Evolutionary conservation across 2,113 vertebrate genomes (phyloP), one percentile per base, ranked within the genome.

Genomic region (Chascanopsetta lugubris): DNA sequence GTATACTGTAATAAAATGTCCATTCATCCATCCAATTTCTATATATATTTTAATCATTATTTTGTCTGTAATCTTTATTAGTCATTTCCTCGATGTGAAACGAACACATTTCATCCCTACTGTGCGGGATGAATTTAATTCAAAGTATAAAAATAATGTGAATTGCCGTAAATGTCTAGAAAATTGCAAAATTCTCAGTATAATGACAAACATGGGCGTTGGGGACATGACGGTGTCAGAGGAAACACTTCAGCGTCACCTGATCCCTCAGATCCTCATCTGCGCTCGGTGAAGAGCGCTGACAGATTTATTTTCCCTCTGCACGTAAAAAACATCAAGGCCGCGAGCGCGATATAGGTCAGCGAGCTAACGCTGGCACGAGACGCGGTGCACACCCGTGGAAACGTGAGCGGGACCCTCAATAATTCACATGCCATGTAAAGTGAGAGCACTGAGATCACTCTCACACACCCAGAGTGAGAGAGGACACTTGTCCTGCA

Each of bases 401-500:
- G 75, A 85, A 83, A 90, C 51, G 66, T 87, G 85, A 89, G 61
- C 75, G 57, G 47, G 63, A 43, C 55, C 36, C 62, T 91, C 69
- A 86, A 91, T 89, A 69, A 79, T 92, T 88, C 76, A 91, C 24
- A 6, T 40, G 61, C 45, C 67, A 58, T 49, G 90, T 83, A 87
- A 88, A 80, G 55, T 15, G 83, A 88, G 76, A 84, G 64, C 64
- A 3, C 12, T 21, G 25, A 53, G 46, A 51, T 27, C 63, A 30
- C 69, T 18, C 29, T 4, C 48, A 34, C 63, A n/a, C n/a, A n/a
- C n/a, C n/a, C n/a, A n/a, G n/a, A n/a, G n/a, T n/a, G n/a, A 45
- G 47, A 27, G 54, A 36, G 45, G 45, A 21, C 26, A 56, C 43
- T 29, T 20, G 5, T 11, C 49, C 10, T 42, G 22, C 5, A 61